Evolutionary conservation across 2,888 invertebrate genomes (phyloP).

Genomic region (Chaetogeoica ovagalla): DNA sequence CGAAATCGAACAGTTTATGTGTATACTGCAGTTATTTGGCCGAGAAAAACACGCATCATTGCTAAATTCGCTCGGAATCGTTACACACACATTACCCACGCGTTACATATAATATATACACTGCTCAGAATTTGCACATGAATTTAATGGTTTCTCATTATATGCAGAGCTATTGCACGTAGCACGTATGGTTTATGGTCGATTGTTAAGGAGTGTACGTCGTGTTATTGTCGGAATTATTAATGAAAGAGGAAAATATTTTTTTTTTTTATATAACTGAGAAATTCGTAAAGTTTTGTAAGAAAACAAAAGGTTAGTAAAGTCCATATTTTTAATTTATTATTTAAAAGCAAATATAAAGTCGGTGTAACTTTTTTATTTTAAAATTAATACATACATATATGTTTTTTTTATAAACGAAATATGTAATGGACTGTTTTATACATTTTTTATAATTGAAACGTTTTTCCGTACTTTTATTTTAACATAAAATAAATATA

Average conservation of each 20-base stretch:
- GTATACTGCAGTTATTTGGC: not conserved
- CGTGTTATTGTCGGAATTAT: not conserved
- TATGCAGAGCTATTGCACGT: not conserved
- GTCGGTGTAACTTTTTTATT: not conserved
- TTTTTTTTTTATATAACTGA: no score
- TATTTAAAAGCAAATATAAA: not conserved
- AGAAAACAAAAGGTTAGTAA: not conserved
- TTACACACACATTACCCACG: not conserved
- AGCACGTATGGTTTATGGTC: not conserved
- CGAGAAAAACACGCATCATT: not conserved
- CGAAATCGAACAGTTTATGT: not conserved
- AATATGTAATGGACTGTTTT: no score
- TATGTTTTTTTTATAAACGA: not conserved
- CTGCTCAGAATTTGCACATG: not conserved
- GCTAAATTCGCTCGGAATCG: not conserved
- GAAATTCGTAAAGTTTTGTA: not conserved
- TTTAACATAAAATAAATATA: not conserved
- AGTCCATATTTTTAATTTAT: not conserved
- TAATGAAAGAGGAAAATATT: not conserved
- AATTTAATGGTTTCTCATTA: slow-evolving; percentile 8
- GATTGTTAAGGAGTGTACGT: not conserved
- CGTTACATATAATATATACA: no score
- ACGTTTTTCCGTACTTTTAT: not conserved
- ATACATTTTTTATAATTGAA: not conserved
- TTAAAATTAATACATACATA: not conserved